Conservation (phyloP, 1,140 invertebrate species). For the Zophobas morio region DNA sequence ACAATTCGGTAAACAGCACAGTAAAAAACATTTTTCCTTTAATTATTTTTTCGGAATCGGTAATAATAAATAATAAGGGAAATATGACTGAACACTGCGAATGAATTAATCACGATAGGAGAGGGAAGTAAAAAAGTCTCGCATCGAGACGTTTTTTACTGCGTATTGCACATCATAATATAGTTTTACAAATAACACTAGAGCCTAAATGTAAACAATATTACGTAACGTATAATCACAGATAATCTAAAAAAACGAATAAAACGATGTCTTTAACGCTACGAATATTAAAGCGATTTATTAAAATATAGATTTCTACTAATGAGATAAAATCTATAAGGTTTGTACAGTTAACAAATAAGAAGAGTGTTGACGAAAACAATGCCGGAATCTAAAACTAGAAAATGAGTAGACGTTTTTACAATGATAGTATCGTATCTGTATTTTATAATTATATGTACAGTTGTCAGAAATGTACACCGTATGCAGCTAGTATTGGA, state of each 20-base stretch:
- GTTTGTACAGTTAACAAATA: constrained; percentile 51
- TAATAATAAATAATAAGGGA: constrained; percentile 36
- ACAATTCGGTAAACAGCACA: constrained; percentile 61
- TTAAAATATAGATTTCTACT: constrained; percentile 59
- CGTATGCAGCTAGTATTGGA: constrained; percentile 36
- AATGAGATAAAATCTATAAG: constrained; percentile 55
- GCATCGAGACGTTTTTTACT: constrained; percentile 23
- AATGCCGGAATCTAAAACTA: constrained; percentile 5
- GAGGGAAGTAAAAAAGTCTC: constrained; percentile 25
- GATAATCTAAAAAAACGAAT: constrained; percentile 62
- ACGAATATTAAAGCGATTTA: constrained; percentile 56
- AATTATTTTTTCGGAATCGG: constrained; percentile 9
- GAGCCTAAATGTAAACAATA: constrained; percentile 59
- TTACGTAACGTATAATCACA: constrained; percentile 62
- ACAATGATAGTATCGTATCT: constrained; percentile 48
- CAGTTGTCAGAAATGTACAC: constrained; percentile 53
- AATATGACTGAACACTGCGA: constrained; percentile 18
- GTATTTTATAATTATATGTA: constrained; percentile 37
- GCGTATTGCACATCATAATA: constrained; percentile 54
- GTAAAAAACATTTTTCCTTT: constrained; percentile 52
- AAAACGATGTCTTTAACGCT: constrained; percentile 48
- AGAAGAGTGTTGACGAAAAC: constrained; percentile 18
- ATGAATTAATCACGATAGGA: constrained; percentile 10
- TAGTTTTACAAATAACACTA: constrained; percentile 56
- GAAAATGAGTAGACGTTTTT: constrained; percentile 47